Percentiles rank a stretch among this genome's conserved stretches.
These are phyloP conservation scores for Trichomycterus rosablanca DNA, from an alignment of 2,113 vertebrate species.

Conservation along the genomic window DNA sequence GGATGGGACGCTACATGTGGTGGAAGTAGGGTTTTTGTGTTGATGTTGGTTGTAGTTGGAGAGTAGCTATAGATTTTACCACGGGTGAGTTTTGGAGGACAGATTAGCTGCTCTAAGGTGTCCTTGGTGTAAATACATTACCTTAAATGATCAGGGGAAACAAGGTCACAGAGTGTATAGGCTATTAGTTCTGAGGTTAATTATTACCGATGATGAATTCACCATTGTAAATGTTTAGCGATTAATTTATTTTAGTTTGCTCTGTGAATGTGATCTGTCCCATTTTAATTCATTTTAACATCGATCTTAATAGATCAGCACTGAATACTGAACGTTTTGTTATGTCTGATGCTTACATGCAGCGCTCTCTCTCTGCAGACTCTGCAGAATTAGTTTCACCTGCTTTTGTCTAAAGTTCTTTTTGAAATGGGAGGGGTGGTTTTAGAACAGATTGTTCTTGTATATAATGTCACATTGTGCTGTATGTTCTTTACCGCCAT, in stretches of 20 bases:
- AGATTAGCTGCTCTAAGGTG: slow-evolving; percentile 25
- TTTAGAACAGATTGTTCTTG: not conserved
- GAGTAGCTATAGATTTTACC: not conserved
- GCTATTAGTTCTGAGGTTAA: no score
- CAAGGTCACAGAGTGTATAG: not conserved
- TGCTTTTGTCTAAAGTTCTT: slow-evolving; percentile 40
- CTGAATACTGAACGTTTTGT: slow-evolving; percentile 41
- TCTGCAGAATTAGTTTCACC: no score
- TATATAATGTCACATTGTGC: not conserved
- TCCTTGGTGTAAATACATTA: slow-evolving; percentile 7
- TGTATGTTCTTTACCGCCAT: no score
- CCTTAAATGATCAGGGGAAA: not conserved
- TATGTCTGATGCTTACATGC: not conserved
- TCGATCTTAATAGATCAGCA: slow-evolving; percentile 57
- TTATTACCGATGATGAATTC: no score
- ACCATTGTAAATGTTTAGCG: no score
- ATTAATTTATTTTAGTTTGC: no score
- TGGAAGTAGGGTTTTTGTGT: not conserved
- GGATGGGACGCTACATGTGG: not conserved
- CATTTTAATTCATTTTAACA: no score
- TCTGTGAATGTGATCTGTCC: no score
- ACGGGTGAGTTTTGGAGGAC: slow-evolving; percentile 29
- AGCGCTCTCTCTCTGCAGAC: no score
- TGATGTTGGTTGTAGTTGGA: slow-evolving; percentile 9
- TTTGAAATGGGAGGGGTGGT: slow-evolving; percentile 33